Percentiles rank a stretch among this genome's conserved stretches.
These are phyloP conservation scores for Drosophila azteca DNA, from an alignment of 1,140 invertebrate genomes.

Conservation along the genomic window DNA sequence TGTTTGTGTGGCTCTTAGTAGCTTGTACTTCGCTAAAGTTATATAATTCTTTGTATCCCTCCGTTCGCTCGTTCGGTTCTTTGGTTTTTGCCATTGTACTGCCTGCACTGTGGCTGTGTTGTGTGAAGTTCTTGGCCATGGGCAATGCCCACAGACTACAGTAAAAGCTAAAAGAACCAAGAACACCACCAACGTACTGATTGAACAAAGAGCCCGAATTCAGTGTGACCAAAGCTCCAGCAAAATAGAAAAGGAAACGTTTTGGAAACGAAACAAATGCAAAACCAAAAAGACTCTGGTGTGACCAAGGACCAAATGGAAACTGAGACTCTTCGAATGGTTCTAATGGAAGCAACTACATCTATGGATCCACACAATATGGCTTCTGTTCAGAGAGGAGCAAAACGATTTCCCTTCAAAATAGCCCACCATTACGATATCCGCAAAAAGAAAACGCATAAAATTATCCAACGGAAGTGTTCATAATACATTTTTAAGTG, in stretches of 20 bases:
- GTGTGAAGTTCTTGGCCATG: constrained; percentile 79
- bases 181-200: constrained; percentile 20
- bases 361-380: too few species aligned
- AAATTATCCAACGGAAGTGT: constrained; percentile 51
- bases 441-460: constrained; percentile 38
- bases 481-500: constrained; percentile 59
- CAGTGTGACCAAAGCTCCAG: constrained; percentile 30
- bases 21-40: constrained; percentile 48
- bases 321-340: too few species aligned
- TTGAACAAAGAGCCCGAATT: constrained; percentile 43
- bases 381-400: background rate
- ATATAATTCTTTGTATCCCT: constrained; percentile 47
- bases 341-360: too few species aligned
- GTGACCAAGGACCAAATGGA: too few species aligned
- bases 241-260: too few species aligned
- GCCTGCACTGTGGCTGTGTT: constrained; percentile 64
- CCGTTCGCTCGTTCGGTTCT: constrained; percentile 20
- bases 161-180: constrained; percentile 19
- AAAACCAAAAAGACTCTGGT: too few species aligned
- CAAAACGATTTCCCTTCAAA: constrained; percentile 39
- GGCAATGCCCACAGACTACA: constrained; percentile 51
- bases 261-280: too few species aligned
- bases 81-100: constrained; percentile 20
- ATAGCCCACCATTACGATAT: constrained; percentile 43
- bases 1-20: constrained; percentile 49